Evolutionary conservation across 2,113 vertebrate genomes (phyloP).

Genomic region (Bolborhynchus lineola): DNA sequence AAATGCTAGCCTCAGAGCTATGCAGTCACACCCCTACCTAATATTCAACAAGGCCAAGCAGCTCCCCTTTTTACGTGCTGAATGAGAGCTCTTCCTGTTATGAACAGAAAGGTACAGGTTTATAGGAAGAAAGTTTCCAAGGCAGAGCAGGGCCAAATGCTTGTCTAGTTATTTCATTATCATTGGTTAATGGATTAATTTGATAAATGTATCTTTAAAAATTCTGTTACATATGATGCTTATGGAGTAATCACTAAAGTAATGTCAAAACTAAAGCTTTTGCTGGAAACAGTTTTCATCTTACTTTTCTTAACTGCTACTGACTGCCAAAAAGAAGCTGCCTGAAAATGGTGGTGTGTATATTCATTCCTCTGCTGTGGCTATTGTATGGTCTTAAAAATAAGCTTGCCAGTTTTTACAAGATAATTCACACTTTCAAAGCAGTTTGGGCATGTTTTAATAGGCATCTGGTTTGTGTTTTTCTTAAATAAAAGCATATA

Average conservation of each 20-base stretch:
- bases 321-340: neutral
- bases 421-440: neutral
- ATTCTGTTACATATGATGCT: neutral
- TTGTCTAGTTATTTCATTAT: neutral
- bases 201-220: neutral
- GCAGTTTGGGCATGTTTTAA: neutral
- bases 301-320: neutral
- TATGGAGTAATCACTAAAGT: neutral
- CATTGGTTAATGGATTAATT: neutral
- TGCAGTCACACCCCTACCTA: neutral
- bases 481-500: neutral
- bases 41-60: neutral
- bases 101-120: neutral
- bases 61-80: neutral
- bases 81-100: neutral
- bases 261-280: neutral
- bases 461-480: neutral
- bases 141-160: neutral
- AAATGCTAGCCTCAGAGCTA: neutral
- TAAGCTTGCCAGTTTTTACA: neutral
- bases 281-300: neutral
- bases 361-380: neutral
- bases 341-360: too few relatives aligned
- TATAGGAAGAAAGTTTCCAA: conserved; percentile 7
- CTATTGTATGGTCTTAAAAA: neutral